Evolutionary conservation across 2,888 invertebrate species (phyloP), one percentile per base, ranked within the genome.

Genomic region (Papilio protenor): DNA sequence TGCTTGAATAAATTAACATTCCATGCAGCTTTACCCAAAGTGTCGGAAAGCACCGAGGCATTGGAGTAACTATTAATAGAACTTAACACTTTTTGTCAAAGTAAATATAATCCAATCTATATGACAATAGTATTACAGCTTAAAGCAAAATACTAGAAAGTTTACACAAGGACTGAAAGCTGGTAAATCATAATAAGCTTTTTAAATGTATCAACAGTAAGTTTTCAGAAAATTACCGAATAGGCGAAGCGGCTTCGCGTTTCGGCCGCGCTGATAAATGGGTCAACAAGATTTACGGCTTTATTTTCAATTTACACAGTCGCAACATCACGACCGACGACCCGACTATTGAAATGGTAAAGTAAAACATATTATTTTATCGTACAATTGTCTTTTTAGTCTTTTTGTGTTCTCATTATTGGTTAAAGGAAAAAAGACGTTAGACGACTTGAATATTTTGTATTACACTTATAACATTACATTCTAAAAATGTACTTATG

Each of bases 221-320:
- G 64, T 18, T 64, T 64, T 64, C 64, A 11, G 47, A 45, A 21
- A 69, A 69, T 69, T 69, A 69, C 21, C 69, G 21, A 69, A 69
- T 47, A 69, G 69, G 21, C 47, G 14, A 11, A 18, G 45, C 45
- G 45, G 69, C 18, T 69, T 69, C 45, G 21, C 69, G 69, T 45
- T n/a, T 47, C 47, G 21, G 45, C 11, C 69, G 45, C 45, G 40
- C n/a, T 69, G 69, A 69, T 69, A 69, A 69, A 69, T 47, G 69
- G 69, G n/a, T 21, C 45, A 47, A 47, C 69, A 69, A 69, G 69
- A 69, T 69, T 69, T 69, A 69, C 69, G 69, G 69, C 69, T 69
- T 69, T 69, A 69, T 69, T 69, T 69, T 69, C 69, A 69, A 69
- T 69, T 69, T 69, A 40, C 69, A 47, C 69, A 69, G 45, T 69